Evolutionary conservation across 1,140 invertebrate genomes (phyloP), one percentile per base, ranked within the genome.

Genomic region (Bombus soroeensis): DNA sequence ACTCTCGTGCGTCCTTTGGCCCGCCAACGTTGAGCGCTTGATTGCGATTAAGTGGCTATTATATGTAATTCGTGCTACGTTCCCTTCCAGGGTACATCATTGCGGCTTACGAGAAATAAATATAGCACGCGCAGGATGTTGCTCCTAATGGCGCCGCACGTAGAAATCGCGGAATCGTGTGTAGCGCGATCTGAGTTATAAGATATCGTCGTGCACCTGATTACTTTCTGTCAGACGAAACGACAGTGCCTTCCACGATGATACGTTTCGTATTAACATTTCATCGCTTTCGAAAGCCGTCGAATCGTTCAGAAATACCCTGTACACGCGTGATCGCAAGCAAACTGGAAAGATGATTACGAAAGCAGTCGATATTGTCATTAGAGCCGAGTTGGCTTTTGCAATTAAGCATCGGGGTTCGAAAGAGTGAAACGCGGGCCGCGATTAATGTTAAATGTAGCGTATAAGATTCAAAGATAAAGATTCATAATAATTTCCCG

Each of bases 21-120:
- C 75, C 82, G 68, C 88, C 85, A 90, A 89, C 88, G 88, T 83
- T 39, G 85, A 57, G 9, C 71, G 73, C 79, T 66, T 87, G 68
- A 72, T 83, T 81, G 76, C 88, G 81, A 90, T 89, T 89, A 87
- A 90, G 34, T 71, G 88, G 64, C 81, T 66, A 87, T 89, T 89
- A 89, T 47, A 47, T 62, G 59, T 80, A 83, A 83, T 76, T 77
- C 83, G 39, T 62, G 72, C 28, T 39, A 8, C 53, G 12, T 28
- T 76, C 37, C 8, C 32, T 39, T 13, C 57, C 39, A 41, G 18
- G 41, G 18, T 41, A 53, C 15, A 76, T 77, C 28, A 64, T 43
- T 25, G 53, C 34, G 2, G 34, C 32, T 75, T 59, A 57, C 28
- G 39, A 64, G 12, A 39, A 72, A 53, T 72, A 71, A 84, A 72